These are phyloP conservation scores for Pomatorhinus ruficollis DNA, from an alignment of 2,113 vertebrate species.

Conservation along the genomic window DNA sequence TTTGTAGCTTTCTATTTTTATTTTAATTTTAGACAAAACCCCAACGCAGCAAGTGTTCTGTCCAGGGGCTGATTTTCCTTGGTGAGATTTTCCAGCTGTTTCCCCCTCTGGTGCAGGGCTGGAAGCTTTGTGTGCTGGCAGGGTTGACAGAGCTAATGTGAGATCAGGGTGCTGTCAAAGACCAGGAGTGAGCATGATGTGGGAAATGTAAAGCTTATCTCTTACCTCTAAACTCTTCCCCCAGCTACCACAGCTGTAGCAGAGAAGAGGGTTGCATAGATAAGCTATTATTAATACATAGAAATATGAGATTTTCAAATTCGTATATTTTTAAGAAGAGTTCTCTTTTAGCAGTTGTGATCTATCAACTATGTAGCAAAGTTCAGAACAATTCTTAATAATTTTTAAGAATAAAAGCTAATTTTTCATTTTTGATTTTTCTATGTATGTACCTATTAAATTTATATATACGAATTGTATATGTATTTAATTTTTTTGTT, in stretches of 20 bases:
- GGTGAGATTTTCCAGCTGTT: neutral
- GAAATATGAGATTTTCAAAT: neutral
- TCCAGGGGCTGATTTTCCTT: neutral
- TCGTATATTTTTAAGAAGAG: neutral
- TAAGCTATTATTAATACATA: neutral
- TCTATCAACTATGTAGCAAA: neutral
- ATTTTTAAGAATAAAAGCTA: neutral
- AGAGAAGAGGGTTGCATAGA: neutral
- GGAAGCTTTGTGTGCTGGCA: rapidly evolving
- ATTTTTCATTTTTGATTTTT: neutral
- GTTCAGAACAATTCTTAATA: neutral
- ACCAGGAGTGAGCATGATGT: neutral
- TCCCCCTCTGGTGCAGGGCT: neutral
- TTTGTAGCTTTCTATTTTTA: neutral
- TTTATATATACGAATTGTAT: neutral
- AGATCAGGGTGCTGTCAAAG: neutral
- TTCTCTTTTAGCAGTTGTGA: neutral
- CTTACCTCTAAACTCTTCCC: neutral
- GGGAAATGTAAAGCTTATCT: neutral
- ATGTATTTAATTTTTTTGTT: neutral
- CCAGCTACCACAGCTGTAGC: neutral
- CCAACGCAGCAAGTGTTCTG: neutral
- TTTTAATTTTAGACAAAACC: neutral
- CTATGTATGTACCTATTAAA: neutral
- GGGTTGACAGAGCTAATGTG: neutral